Evolutionary conservation across 2,113 vertebrate species (phyloP).

Genomic region (Burhinus oedicnemus): DNA sequence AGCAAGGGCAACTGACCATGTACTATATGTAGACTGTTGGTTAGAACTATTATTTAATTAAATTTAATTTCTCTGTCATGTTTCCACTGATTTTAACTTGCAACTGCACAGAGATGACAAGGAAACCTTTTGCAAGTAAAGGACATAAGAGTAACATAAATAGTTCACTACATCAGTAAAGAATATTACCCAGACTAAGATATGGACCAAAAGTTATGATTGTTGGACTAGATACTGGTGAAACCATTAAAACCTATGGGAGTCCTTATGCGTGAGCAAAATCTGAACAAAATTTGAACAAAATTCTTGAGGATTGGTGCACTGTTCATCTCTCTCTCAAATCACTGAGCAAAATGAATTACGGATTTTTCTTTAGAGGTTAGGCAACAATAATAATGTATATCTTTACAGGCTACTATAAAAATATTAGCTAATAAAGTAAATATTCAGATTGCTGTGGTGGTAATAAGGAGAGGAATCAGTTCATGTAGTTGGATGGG

Average conservation of each 20-base stretch:
- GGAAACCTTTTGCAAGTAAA: neutral
- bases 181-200: neutral
- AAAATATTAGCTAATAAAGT: neutral
- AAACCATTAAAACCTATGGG: neutral
- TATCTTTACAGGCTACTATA: neutral
- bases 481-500: neutral
- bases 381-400: neutral
- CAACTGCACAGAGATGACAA: neutral
- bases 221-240: neutral
- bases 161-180: neutral
- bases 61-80: neutral
- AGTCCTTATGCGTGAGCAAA: neutral
- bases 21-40: neutral
- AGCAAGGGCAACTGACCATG: neutral
- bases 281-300: neutral
- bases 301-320: neutral
- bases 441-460: neutral
- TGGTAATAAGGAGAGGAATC: neutral
- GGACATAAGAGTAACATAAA: neutral
- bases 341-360: neutral
- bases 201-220: neutral
- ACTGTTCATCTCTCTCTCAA: neutral
- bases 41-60: neutral
- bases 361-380: neutral
- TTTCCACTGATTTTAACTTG: neutral